Evolutionary conservation across 1,140 invertebrate genomes (phyloP).

Genomic region (Riptortus pedestris): DNA sequence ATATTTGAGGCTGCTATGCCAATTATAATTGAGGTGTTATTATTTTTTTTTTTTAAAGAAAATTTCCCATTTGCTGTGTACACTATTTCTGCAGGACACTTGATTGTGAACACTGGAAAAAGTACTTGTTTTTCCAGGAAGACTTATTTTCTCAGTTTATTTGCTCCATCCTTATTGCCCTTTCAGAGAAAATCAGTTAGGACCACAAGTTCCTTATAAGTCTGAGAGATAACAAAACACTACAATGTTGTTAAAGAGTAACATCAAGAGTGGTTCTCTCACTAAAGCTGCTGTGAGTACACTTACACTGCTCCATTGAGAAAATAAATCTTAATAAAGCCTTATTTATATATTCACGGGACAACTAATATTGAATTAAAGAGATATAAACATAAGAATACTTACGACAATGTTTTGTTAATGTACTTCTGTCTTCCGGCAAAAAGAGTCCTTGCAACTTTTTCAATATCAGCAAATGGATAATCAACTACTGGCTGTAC

Average conservation of each 20-base stretch:
- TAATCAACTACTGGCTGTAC: conserved; percentile 63
- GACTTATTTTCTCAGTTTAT: too few species aligned
- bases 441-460: conserved; percentile 72
- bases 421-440: conserved; percentile 57
- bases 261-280: not conserved
- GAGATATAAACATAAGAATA: conserved; percentile 29
- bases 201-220: too few species aligned
- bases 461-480: conserved; percentile 81
- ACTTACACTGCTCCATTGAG: not conserved
- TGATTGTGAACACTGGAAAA: too few species aligned
- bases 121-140: too few species aligned
- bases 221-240: not conserved
- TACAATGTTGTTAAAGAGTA: not conserved
- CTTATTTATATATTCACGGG: not conserved
- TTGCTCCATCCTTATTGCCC: too few species aligned
- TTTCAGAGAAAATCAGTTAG: too few species aligned
- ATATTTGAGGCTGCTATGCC: too few species aligned
- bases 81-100: too few species aligned
- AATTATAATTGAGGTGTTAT: too few species aligned
- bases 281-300: not conserved
- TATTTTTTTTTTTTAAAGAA: too few species aligned
- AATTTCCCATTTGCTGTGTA: too few species aligned
- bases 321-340: not conserved
- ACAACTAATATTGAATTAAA: too few species aligned
- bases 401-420: conserved; percentile 53